Conservation (phyloP, 2,888 invertebrate genomes). For the Drosophila prostipennis region DNA sequence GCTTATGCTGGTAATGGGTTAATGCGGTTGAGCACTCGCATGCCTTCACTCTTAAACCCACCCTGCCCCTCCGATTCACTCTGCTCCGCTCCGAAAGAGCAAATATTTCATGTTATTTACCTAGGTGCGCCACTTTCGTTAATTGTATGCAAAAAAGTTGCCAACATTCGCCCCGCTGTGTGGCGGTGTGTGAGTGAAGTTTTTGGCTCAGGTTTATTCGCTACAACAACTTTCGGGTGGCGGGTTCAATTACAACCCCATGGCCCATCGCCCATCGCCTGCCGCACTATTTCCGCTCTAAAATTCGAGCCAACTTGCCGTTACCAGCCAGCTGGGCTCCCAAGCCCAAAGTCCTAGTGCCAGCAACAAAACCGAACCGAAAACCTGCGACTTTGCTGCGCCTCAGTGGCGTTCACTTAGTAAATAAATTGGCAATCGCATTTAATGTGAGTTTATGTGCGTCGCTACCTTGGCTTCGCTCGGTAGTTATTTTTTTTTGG, state of each 20-base stretch:
- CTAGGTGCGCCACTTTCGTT: constrained; percentile 79
- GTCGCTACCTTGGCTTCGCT: constrained; percentile 54
- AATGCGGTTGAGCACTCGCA: constrained; percentile 65
- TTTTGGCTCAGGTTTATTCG: constrained; percentile 46
- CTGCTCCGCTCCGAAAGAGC: constrained; percentile 9
- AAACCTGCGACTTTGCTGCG: constrained; percentile 33
- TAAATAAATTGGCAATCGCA: constrained; percentile 80
- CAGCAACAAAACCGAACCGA: neutral
- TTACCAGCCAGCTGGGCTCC: constrained; percentile 60
- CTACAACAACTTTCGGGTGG: constrained; percentile 64
- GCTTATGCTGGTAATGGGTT: constrained; percentile 66
- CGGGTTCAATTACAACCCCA: constrained; percentile 68
- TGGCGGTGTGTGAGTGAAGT: constrained; percentile 39
- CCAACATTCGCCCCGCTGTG: constrained; percentile 58
- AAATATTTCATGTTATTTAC: constrained; percentile 67
- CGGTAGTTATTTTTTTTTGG: constrained; percentile 57
- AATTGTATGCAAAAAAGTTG: constrained; percentile 80
- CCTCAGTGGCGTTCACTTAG: constrained; percentile 69
- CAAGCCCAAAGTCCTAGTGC: constrained; percentile 8
- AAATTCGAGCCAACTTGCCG: constrained; percentile 72
- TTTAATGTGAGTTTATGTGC: constrained; percentile 80
- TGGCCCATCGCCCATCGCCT: constrained; percentile 31
- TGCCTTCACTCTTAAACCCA: constrained; percentile 23
- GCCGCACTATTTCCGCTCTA: constrained; percentile 74
- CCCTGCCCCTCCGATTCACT: neutral